Evolutionary conservation across 1,140 invertebrate species (phyloP).

Genomic region (Triops longicaudatus): DNA sequence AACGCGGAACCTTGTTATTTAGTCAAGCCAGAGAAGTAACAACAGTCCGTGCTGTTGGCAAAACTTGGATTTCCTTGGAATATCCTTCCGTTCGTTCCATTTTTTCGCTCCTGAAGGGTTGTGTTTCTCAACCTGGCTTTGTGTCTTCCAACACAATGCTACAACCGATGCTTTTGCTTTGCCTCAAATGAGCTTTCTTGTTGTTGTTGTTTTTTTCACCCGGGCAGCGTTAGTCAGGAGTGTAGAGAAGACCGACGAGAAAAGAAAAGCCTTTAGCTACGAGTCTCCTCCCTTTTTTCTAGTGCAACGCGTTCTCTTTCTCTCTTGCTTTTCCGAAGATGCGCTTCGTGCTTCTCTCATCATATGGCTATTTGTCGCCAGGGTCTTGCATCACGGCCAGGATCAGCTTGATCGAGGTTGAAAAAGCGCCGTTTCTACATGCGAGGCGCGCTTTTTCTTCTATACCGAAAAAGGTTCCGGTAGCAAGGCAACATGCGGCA

Average conservation of each 20-base stretch:
- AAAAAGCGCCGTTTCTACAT: background rate
- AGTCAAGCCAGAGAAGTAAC: background rate
- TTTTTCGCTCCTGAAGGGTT: background rate
- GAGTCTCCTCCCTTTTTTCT: no score
- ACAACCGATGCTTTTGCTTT: background rate
- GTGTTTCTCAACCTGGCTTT: background rate
- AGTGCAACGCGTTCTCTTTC: background rate
- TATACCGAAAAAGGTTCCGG: background rate
- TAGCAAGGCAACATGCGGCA: background rate
- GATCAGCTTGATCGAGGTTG: background rate
- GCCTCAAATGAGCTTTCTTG: constrained; percentile 11
- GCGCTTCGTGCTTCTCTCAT: background rate
- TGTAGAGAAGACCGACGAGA: background rate
- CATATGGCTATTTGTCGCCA: constrained; percentile 11
- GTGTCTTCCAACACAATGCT: constrained; percentile 6
- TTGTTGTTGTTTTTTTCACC: background rate
- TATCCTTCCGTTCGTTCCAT: background rate
- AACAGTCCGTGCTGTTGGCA: background rate
- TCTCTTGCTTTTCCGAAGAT: background rate
- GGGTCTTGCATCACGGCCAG: background rate
- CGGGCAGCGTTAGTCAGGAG: no score
- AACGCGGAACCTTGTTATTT: constrained; percentile 15
- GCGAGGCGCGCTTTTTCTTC: background rate
- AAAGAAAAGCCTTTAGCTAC: background rate
- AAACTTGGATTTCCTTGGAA: background rate